Evolutionary conservation across 2,888 invertebrate species (phyloP).

Genomic region (Oligia latruncula): DNA sequence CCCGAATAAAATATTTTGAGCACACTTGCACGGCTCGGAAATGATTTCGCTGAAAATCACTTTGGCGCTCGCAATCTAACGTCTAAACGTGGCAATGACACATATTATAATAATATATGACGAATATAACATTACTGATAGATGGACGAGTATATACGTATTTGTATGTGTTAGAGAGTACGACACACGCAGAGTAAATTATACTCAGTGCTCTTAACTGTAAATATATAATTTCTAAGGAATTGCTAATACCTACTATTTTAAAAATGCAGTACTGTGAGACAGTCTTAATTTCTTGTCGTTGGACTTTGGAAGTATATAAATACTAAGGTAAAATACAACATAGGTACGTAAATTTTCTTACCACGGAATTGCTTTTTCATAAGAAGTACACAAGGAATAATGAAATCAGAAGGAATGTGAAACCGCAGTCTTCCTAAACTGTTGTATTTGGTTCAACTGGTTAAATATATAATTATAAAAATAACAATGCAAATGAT

Average conservation of each 20-base stretch:
- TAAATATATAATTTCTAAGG: conserved; percentile 34
- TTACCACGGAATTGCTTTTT: conserved; percentile 39
- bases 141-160: conserved; percentile 29
- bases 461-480: conserved; percentile 58
- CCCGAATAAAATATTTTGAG: conserved; percentile 50
- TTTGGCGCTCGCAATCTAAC: conserved; percentile 34
- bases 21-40: conserved; percentile 31
- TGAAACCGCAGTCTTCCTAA: conserved; percentile 51
- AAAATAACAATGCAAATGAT: conserved; percentile 63
- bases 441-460: conserved; percentile 56
- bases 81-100: conserved; percentile 48
- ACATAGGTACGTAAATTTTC: background rate
- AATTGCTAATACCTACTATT: conserved; percentile 53
- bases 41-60: conserved; percentile 48
- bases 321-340: conserved; percentile 30
- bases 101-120: conserved; percentile 29
- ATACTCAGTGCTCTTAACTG: conserved; percentile 38
- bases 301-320: conserved; percentile 50
- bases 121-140: conserved; percentile 37
- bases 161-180: conserved; percentile 37
- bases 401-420: conserved; percentile 67
- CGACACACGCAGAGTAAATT: conserved; percentile 10
- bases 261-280: conserved; percentile 62
- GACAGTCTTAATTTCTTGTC: conserved; percentile 66
- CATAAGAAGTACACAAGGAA: conserved; percentile 12